Evolutionary conservation across 2,888 invertebrate genomes (phyloP).

Genomic region (Baronia brevicornis): DNA sequence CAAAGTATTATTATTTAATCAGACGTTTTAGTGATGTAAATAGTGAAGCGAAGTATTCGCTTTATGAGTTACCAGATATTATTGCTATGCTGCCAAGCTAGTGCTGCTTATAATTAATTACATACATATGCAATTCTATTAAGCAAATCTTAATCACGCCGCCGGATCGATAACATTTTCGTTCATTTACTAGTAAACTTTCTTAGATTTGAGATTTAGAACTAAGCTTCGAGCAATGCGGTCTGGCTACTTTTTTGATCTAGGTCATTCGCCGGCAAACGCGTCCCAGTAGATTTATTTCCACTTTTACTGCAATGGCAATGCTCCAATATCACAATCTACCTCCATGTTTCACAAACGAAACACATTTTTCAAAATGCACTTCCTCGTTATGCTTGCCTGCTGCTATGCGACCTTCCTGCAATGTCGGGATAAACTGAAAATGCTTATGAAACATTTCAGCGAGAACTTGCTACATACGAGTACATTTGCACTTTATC

Average conservation of each 20-base stretch:
- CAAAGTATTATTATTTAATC: too few relatives aligned
- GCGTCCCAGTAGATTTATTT: conserved; percentile 62
- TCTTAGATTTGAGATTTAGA: conserved; percentile 29
- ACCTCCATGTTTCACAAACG: conserved; percentile 54
- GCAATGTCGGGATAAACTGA: not conserved
- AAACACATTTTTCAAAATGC: conserved; percentile 58
- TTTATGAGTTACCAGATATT: too few relatives aligned
- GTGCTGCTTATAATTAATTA: too few relatives aligned
- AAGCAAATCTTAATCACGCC: not conserved
- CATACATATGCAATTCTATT: too few relatives aligned
- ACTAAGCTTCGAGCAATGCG: conserved; percentile 26
- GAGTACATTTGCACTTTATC: too few relatives aligned
- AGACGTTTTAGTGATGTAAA: too few relatives aligned
- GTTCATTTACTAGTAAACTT: conserved; percentile 21
- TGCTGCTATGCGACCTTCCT: not conserved
- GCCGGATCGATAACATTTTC: conserved; percentile 14
- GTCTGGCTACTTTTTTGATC: conserved; percentile 48
- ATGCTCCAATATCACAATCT: conserved; percentile 64
- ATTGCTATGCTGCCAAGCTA: too few relatives aligned
- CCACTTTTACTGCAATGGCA: conserved; percentile 73
- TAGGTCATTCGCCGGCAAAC: conserved; percentile 58
- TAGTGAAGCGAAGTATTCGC: too few relatives aligned
- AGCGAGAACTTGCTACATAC: too few relatives aligned
- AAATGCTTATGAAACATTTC: not conserved
- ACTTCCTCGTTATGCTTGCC: conserved; percentile 34